Evolutionary conservation across 2,888 invertebrate genomes (phyloP).

Genomic region (Tenthredo livida): DNA sequence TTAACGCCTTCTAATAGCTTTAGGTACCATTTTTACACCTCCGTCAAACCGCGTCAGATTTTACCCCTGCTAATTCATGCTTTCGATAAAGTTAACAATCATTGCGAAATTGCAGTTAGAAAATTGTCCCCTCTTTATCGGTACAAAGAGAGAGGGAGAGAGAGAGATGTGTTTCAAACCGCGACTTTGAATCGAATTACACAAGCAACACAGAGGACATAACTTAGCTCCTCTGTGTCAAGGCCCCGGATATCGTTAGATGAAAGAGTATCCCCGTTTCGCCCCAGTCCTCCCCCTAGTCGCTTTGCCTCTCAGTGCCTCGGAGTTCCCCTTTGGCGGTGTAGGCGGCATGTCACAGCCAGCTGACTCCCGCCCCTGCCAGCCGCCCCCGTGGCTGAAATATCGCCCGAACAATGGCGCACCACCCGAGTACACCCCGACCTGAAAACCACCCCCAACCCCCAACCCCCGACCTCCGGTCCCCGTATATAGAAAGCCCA

Average conservation of each 20-base stretch:
- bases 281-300: conserved; percentile 54
- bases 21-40: not conserved
- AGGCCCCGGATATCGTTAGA: conserved; percentile 69
- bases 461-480: conserved; percentile 27
- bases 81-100: not conserved
- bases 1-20: conserved; percentile 33
- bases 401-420: conserved; percentile 77
- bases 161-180: not conserved
- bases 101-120: not conserved
- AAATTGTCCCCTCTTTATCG: not conserved
- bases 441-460: conserved; percentile 24
- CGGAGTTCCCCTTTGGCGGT: conserved; percentile 74
- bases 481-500: conserved; percentile 55
- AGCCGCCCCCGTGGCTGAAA: conserved; percentile 74
- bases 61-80: not conserved
- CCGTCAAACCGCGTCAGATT: not conserved
- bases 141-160: not conserved
- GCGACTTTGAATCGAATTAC: conserved; percentile 53
- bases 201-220: conserved; percentile 45
- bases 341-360: conserved; percentile 77
- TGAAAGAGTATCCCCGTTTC: conserved; percentile 68
- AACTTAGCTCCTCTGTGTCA: conserved; percentile 67
- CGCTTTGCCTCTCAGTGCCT: conserved; percentile 73
- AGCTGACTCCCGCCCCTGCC: conserved; percentile 75
- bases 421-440: conserved; percentile 62